These are phyloP conservation scores for Hydrozoanthus gracilis DNA, from an alignment of 92 coral and sea anemone genomes.

Conservation along the genomic window DNA sequence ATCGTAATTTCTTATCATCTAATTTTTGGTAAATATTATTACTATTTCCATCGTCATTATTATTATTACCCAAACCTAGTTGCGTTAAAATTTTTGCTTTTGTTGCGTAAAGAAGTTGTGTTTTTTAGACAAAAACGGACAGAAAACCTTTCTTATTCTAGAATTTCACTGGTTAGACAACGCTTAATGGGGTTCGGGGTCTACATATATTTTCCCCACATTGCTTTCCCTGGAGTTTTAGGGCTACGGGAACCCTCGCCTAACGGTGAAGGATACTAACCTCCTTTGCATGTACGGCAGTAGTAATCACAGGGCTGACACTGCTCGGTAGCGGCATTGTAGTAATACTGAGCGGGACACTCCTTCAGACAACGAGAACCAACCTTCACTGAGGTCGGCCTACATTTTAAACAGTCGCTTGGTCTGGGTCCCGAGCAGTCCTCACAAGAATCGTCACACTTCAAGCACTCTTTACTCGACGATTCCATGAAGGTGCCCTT, in stretches of 20 bases:
- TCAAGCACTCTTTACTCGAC: slow-evolving; percentile 68
- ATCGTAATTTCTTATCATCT: too few relatives aligned
- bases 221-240: neutral
- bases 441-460: slow-evolving; percentile 81
- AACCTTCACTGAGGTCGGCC: slow-evolving; percentile 60
- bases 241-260: neutral
- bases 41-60: too few relatives aligned
- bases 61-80: too few relatives aligned
- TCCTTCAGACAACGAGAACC: slow-evolving; percentile 70
- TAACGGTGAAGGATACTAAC: slow-evolving; percentile 43
- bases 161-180: too few relatives aligned
- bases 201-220: too few relatives aligned
- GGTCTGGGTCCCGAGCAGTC: slow-evolving; percentile 82
- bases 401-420: slow-evolving; percentile 82
- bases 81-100: too few relatives aligned
- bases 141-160: too few relatives aligned
- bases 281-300: slow-evolving; percentile 85
- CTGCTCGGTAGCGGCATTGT: slow-evolving; percentile 59
- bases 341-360: slow-evolving; percentile 85
- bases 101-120: too few relatives aligned
- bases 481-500: slow-evolving; percentile 67
- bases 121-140: too few relatives aligned
- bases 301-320: slow-evolving; percentile 95
- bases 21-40: too few relatives aligned
- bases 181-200: too few relatives aligned